A percentile compares a stretch with the other conserved stretches of the same genome.
phyloP scores from a whole-genome alignment of 2,888 invertebrate genomes.

The Hartigia nigra region DNA sequence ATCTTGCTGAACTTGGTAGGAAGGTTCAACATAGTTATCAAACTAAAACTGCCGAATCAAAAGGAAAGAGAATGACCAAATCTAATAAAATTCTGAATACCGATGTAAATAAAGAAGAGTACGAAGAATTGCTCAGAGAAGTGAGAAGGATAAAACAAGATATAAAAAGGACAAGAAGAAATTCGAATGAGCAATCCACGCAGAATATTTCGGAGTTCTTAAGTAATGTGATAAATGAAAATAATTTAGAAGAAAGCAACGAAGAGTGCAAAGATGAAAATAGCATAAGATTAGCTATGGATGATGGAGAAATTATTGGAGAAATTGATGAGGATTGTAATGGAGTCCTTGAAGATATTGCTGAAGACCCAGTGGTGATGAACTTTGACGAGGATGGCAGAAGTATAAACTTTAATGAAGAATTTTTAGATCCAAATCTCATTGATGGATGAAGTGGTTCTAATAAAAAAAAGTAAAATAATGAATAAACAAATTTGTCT shows the following conservation, averaged over 20 bases:
- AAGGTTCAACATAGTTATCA: conserved; percentile 1
- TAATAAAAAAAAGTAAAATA: neutral
- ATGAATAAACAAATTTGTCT: neutral
- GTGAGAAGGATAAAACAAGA: conserved; percentile 25
- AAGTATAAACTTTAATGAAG: conserved; percentile 12
- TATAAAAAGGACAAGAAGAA: neutral
- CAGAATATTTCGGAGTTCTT: conserved; percentile 15
- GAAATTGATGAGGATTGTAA: conserved; percentile 13
- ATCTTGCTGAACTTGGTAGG: conserved; percentile 23
- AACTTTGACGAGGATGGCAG: conserved; percentile 4
- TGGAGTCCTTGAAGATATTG: conserved; percentile 10
- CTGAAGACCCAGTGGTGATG: conserved; percentile 12
- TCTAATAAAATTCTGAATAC: conserved; percentile 1
- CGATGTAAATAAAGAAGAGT: conserved; percentile 26
- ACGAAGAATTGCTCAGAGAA: conserved; percentile 26
- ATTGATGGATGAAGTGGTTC: conserved; percentile 8
- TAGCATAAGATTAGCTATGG: neutral
- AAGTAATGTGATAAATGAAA: neutral
- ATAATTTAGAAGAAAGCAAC: neutral
- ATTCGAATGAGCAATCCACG: neutral
- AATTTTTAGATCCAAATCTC: conserved; percentile 16
- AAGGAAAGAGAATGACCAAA: conserved; percentile 8
- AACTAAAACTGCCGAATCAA: neutral
- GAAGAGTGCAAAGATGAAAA: conserved; percentile 5
- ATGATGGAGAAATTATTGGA: conserved; percentile 13